Conservation (phyloP, 37 sponge, comb jelly and placozoan genomes). For the Halichondria panicea region DNA sequence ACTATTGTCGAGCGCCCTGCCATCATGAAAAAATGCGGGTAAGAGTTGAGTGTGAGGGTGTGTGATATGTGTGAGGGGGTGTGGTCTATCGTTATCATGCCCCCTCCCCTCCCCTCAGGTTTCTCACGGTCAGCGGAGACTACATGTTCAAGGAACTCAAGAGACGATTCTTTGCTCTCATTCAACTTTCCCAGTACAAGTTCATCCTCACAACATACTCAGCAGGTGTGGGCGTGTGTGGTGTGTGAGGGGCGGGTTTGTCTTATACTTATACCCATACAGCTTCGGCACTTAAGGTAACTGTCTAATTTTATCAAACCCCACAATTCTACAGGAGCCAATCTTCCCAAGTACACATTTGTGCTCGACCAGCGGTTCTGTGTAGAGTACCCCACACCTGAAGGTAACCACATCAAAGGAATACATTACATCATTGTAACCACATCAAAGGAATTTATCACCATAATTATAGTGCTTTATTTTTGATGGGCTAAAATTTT, state of each 20-base stretch:
- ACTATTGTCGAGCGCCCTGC: conserved; percentile 42
- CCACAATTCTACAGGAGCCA: too few species aligned
- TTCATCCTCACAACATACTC: conserved; percentile 70
- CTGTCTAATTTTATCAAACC: too few species aligned
- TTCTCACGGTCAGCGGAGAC: conserved; percentile 52
- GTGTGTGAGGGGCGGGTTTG: too few species aligned
- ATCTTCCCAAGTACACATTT: conserved; percentile 51
- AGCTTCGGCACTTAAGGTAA: too few species aligned
- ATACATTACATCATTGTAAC: too few species aligned
- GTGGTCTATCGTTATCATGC: neutral
- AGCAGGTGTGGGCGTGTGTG: too few species aligned
- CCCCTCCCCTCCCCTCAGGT: conserved; percentile 42
- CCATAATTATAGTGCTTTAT: too few species aligned
- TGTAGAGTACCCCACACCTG: conserved; percentile 49
- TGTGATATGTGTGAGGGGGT: neutral
- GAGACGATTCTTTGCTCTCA: conserved; percentile 66
- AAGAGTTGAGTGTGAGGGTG: neutral
- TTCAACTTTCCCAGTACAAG: conserved; percentile 66
- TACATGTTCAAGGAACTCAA: conserved; percentile 63
- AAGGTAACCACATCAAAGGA: too few species aligned
- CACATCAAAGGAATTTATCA: too few species aligned
- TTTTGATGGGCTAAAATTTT: too few species aligned
- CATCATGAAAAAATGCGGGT: conserved; percentile 71
- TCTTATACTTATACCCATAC: too few species aligned
- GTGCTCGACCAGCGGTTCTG: conserved; percentile 59